Evolutionary conservation across 2,888 invertebrate genomes (phyloP).

Genomic region (Argynnis bischoffii): DNA sequence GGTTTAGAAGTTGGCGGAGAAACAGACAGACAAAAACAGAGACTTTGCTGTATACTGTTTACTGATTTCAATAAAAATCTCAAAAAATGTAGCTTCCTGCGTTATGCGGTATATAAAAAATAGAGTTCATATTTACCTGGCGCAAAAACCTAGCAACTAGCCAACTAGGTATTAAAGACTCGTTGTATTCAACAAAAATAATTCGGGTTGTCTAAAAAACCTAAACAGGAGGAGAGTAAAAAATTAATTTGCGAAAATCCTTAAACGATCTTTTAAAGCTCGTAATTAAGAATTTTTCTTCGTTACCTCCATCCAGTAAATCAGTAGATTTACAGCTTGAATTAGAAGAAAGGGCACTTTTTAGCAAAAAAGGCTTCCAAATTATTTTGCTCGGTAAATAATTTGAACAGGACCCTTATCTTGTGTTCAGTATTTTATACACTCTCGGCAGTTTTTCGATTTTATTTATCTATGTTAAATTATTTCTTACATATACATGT

Average conservation of each 20-base stretch:
- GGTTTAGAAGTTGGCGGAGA: too few species aligned
- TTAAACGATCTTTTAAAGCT: slow-evolving; percentile 36
- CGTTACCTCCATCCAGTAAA: slow-evolving; percentile 53
- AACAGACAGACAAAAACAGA: too few species aligned
- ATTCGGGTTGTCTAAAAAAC: slow-evolving; percentile 2
- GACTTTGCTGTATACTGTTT: too few species aligned
- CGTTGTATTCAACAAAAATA: neutral
- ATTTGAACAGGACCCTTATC: slow-evolving; percentile 49
- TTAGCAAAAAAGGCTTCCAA: slow-evolving; percentile 51
- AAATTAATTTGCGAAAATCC: slow-evolving; percentile 29
- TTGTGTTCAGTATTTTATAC: slow-evolving; percentile 23
- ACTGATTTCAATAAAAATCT: too few species aligned
- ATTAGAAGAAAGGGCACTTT: slow-evolving; percentile 52
- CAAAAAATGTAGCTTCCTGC: too few species aligned
- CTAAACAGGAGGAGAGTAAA: slow-evolving; percentile 11
- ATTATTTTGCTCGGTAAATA: slow-evolving; percentile 51
- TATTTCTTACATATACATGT: neutral
- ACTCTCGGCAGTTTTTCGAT: neutral
- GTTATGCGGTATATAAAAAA: too few species aligned
- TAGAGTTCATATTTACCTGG: too few species aligned
- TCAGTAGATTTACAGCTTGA: slow-evolving; percentile 64
- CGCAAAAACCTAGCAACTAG: too few species aligned
- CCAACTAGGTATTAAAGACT: too few species aligned
- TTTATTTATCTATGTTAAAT: neutral
- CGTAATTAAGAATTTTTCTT: slow-evolving; percentile 68